These are phyloP conservation scores for Falco berigora DNA, from an alignment of 2,797 vertebrate species.

Conservation along the genomic window DNA sequence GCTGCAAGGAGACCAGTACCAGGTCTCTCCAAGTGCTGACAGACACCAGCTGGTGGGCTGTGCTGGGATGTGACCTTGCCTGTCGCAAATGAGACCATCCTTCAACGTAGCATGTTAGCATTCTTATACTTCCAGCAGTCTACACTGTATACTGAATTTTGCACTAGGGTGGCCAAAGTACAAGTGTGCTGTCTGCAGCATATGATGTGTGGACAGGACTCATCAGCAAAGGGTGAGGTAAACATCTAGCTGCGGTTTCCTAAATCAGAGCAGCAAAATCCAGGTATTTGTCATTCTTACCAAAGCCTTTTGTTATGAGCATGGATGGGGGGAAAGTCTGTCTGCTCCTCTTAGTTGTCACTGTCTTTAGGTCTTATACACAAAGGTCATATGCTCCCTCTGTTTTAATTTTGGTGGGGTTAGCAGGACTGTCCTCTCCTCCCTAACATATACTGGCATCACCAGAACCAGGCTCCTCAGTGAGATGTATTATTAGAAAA, in stretches of 20 bases:
- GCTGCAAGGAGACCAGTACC: neutral
- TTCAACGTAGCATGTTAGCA: neutral
- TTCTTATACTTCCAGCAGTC: neutral
- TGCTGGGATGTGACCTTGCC: neutral
- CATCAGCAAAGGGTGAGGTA: neutral
- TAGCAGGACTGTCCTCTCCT: neutral
- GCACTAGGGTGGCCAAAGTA: neutral
- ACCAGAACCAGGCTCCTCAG: neutral
- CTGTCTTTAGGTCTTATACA: neutral
- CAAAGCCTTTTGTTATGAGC: neutral
- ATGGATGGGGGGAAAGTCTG: neutral
- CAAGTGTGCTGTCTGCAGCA: neutral
- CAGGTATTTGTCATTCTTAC: neutral
- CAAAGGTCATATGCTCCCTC: neutral
- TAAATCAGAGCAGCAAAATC: neutral
- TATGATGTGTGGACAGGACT: neutral
- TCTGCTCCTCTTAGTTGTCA: neutral
- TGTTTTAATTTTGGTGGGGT: neutral
- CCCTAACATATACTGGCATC: neutral
- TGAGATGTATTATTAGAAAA: neutral
- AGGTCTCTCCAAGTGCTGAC: neutral
- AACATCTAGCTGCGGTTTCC: neutral
- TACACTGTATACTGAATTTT: neutral
- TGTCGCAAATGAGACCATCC: neutral
- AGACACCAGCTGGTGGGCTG: neutral